Percentiles rank a stretch among this genome's conserved stretches.
These are phyloP conservation scores for Caenorhabditis panamensis DNA, from an alignment of 2,888 invertebrate species.

Conservation along the genomic window DNA sequence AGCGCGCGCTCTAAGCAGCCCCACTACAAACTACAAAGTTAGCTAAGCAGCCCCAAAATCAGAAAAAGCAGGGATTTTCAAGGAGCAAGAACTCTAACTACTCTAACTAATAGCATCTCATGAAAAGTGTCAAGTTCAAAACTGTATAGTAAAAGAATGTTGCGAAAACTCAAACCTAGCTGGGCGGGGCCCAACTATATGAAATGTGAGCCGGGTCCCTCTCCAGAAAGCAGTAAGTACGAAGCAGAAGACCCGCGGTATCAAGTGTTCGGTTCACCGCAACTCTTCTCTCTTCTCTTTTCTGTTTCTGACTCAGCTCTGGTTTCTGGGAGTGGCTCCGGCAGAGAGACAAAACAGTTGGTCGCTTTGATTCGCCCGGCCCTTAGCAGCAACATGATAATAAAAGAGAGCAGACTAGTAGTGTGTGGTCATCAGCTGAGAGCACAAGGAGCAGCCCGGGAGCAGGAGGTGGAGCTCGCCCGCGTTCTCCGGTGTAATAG, in stretches of 20 bases:
- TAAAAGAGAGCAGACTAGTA: conserved; percentile 23
- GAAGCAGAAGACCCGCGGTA: background rate
- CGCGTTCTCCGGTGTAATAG: conserved; percentile 29
- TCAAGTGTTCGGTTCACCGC: conserved; percentile 7
- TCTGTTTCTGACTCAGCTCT: background rate
- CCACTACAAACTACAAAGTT: background rate
- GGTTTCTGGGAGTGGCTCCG: background rate
- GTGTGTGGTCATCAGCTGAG: conserved; percentile 50
- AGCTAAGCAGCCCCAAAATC: too few species aligned
- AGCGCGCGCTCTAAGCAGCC: too few species aligned
- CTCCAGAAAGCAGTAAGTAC: conserved; percentile 4
- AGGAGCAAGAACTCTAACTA: too few species aligned
- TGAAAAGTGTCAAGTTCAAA: background rate
- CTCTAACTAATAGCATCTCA: too few species aligned
- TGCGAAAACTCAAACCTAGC: background rate
- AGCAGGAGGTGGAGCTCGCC: conserved; percentile 9
- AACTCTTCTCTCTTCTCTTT: too few species aligned
- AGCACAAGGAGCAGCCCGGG: conserved; percentile 1
- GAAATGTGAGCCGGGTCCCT: background rate
- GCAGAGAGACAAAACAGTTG: too few species aligned
- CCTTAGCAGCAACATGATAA: conserved; percentile 30
- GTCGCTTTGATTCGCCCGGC: background rate
- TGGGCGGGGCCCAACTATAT: background rate
- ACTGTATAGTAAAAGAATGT: conserved; percentile 9
- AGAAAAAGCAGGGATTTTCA: too few species aligned